Evolutionary conservation across 2,888 invertebrate species (phyloP), one percentile per base, ranked within the genome.

Genomic region (Cyclophora punctaria): DNA sequence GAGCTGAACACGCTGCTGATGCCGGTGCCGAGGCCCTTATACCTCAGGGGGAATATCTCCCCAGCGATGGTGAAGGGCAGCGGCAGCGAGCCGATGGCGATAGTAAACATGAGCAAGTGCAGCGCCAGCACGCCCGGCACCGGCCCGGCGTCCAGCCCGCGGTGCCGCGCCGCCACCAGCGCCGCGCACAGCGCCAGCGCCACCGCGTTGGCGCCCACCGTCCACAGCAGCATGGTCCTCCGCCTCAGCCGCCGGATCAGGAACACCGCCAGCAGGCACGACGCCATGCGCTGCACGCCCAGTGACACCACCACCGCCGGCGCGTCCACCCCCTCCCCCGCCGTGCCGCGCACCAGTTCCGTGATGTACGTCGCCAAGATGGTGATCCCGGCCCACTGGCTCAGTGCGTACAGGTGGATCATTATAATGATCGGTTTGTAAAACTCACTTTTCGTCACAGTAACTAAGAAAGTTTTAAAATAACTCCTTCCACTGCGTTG

Each of bases 1-100:
- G 83, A 80, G 4, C 77, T 66, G 53, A 78, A 77, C 3, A 83
- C 55, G 0, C 80, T 75, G 40, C 80, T 66, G 4, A 72, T 57
- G 0, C 65, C 64, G 2, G 68, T 64, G 34, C 91, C 91, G 0
- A 90, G 65, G 6, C 90, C 91, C 34, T 90, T 80, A 42, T 82
- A 83, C 34, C 80, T 78, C 40, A 86, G 77, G 3, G 92, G 84
- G 58, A 91, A 92, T 1, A 93, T 72, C 69, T 93, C 93, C 0
- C 92, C 92, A 50, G 91, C 89, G 78, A 93, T 86, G 7, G 91
- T 88, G 83, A 92, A 92, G 0, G 91, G 91, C 46, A 93, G 63
- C 0, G 92, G 90, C 3, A 90, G 35, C 0, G 55, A 47, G 1
- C 56, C 56, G 3, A 50, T 56, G 5, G 56, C 53, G 5, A 56